Conservation (phyloP, 2,888 invertebrate genomes). For the Eretmocerus hayati region DNA sequence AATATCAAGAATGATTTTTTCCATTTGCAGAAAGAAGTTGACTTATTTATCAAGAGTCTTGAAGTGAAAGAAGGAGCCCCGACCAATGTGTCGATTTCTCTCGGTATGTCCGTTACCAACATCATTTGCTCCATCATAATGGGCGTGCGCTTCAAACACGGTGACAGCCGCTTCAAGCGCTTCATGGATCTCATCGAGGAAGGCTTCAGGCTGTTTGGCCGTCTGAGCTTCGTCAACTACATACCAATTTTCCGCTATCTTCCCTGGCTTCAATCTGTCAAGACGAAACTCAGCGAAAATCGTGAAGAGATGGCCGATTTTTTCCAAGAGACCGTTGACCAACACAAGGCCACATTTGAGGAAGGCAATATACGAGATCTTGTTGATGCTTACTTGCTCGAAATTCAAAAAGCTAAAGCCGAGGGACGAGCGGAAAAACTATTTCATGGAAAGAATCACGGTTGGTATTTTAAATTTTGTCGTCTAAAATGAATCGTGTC, state of each 20-base stretch:
- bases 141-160: conserved; percentile 76
- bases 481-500: not conserved
- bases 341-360: conserved; percentile 72
- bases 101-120: conserved; percentile 79
- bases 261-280: conserved; percentile 50
- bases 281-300: conserved; percentile 58
- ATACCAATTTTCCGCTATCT: conserved; percentile 68
- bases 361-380: conserved; percentile 71
- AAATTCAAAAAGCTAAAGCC: conserved; percentile 74
- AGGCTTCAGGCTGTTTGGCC: conserved; percentile 81
- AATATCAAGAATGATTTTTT: too few relatives aligned
- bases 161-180: conserved; percentile 68
- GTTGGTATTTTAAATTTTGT: conserved; percentile 50
- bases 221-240: conserved; percentile 75
- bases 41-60: conserved; percentile 63
- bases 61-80: conserved; percentile 60
- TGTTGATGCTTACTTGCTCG: conserved; percentile 77
- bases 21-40: conserved; percentile 59
- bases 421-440: conserved; percentile 67
- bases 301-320: conserved; percentile 79
- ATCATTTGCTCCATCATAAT: conserved; percentile 87
- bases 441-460: conserved; percentile 81
- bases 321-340: conserved; percentile 76
- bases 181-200: conserved; percentile 85
- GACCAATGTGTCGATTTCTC: conserved; percentile 65